Evolutionary conservation across 2,797 vertebrate species (phyloP).

Genomic region (Heterohyrax brucei): DNA sequence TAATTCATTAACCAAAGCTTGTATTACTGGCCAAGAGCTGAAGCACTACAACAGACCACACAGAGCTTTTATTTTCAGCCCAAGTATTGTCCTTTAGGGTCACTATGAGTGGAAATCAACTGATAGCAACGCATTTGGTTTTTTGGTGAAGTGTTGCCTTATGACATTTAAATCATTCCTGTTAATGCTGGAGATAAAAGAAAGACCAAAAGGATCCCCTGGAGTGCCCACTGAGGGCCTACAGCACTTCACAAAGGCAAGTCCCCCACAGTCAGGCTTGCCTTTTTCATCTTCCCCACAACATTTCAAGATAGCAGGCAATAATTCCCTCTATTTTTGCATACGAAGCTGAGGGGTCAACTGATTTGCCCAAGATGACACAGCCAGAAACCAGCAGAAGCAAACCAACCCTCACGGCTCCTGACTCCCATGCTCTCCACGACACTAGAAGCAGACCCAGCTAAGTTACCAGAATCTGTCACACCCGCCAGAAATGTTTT

Average conservation of each 20-base stretch:
- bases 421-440: not conserved
- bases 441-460: not conserved
- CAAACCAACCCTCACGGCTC: not conserved
- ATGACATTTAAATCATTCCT: not conserved
- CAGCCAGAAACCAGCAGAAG: not conserved
- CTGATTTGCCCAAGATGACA: not conserved
- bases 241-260: not conserved
- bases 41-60: not conserved
- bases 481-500: not conserved
- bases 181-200: not conserved
- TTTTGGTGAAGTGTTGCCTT: not conserved
- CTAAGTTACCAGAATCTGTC: not conserved
- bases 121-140: too few species aligned
- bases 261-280: not conserved
- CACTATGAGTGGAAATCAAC: too few species aligned
- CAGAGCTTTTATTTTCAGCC: not conserved
- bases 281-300: not conserved
- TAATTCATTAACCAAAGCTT: not conserved
- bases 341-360: not conserved
- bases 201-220: not conserved
- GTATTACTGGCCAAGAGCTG: fast-evolving
- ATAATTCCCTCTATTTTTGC: not conserved
- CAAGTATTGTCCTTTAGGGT: not conserved
- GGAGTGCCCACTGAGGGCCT: fast-evolving
- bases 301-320: not conserved